phyloP scores from a whole-genome alignment of 2,113 vertebrate genomes.

The Heterochromis multidens region DNA sequence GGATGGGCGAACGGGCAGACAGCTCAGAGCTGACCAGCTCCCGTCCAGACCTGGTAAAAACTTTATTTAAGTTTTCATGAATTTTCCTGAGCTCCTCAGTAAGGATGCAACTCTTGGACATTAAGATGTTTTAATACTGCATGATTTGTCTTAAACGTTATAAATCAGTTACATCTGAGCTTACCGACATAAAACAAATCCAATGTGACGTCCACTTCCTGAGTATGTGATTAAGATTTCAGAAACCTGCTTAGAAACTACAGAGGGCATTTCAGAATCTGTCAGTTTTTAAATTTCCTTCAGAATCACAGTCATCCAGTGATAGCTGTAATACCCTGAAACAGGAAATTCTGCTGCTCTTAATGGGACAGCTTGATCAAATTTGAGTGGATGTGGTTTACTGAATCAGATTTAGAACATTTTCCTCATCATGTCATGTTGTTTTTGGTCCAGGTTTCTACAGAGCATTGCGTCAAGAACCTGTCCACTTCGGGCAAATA shows the following conservation, averaged over 20 bases:
- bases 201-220: not conserved
- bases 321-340: not conserved
- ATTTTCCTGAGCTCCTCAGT: not conserved
- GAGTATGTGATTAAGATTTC: not conserved
- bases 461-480: constrained; percentile 90
- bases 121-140: not conserved
- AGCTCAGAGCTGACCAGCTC: constrained; percentile 81
- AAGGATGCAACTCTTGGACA: not conserved
- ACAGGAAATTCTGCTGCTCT: not conserved
- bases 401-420: not conserved
- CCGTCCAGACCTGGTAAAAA: constrained; percentile 79
- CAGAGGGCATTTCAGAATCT: not conserved
- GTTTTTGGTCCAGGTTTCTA: constrained; percentile 80
- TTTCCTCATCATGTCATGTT: not conserved
- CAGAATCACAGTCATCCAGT: not conserved
- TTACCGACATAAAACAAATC: not conserved
- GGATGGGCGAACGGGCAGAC: constrained; percentile 89
- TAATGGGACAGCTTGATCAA: not conserved
- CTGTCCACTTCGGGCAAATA: constrained; percentile 90
- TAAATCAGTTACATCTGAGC: not conserved
- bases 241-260: not conserved
- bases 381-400: not conserved
- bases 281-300: not conserved
- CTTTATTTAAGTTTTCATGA: not conserved
- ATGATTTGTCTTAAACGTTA: not conserved